Base-by-base conservation (phyloP, 1,140 invertebrate genomes). In the Zelostemma sp. region DNA sequence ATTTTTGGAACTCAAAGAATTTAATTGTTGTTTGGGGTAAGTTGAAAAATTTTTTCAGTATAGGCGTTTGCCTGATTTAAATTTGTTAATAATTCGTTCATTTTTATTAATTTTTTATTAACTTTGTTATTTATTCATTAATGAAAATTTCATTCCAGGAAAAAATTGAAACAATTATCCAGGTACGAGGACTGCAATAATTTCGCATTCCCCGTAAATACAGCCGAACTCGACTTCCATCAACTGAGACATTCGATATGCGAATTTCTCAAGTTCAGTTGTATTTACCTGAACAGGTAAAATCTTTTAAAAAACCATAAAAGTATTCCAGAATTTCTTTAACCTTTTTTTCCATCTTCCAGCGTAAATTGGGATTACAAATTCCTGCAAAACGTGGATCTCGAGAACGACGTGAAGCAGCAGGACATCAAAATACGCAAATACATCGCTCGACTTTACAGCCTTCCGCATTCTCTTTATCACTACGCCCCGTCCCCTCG, bases 401-500 rank as follows among this genome's bases (percentile, higher is more conserved):
- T 82, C 8, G 70, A 77, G 61, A 67, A 76, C 21, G 60, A 80
- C 8, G 64, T 83, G 1, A 71, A 77, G 47, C 60, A 73, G 38
- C 69, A 83, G 31, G 60, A 83, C 17, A 15, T 33, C 0, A 59
- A 50, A n/a, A 53, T 86, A 8, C 72, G 74, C 1, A 72, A 46
- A 28, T 86, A 79, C 49, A 66, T 83, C 6, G 65, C 63, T 2
- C 68, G 68, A 31, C 18, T 87, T 11, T 72, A 61, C 5, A 67
- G 43, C 16, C 75, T 86, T 9, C 79, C 84, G 45, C 79, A 81
- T 63, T 80, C 80, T 9, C 72, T 81, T 14, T 79, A 84, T 31
- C 74, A 82, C 68, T 82, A 84, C 70, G 77, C 78, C 35, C 63
- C 75, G 17, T 82, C 82, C 12, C 80, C 78, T 43, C 46, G 74